Evolutionary conservation across 2,113 vertebrate species (phyloP).

Genomic region (Ictidomys tridecemlineatus): DNA sequence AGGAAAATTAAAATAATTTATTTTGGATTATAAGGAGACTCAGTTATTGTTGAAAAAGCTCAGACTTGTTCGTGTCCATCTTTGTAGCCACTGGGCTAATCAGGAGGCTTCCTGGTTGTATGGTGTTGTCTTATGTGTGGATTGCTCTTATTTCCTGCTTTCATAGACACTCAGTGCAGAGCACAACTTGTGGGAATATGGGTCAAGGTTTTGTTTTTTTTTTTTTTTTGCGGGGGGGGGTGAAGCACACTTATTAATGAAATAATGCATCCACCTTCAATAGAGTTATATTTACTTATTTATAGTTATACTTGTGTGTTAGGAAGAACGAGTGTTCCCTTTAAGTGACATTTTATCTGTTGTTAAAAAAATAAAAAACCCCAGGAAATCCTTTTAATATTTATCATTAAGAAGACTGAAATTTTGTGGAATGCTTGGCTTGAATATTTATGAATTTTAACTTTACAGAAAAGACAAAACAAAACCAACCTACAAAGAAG

Average conservation of each 20-base stretch:
- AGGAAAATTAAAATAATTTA: not conserved
- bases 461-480: not conserved
- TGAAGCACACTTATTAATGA: not conserved
- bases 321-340: not conserved
- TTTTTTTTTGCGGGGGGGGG: too few relatives aligned
- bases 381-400: not conserved
- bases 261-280: accelerated
- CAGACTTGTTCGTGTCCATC: too few relatives aligned
- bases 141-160: too few relatives aligned
- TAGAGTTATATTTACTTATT: not conserved
- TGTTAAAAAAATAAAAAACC: not conserved
- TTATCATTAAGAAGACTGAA: not conserved
- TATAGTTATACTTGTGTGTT: accelerated
- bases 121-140: too few relatives aligned
- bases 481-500: not conserved
- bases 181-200: too few relatives aligned
- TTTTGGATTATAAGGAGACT: not conserved
- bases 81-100: too few relatives aligned
- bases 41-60: too few relatives aligned
- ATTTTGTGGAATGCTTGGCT: not conserved
- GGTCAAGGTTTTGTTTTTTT: too few relatives aligned
- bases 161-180: too few relatives aligned
- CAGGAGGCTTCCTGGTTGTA: not conserved
- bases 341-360: not conserved
- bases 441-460: not conserved